Percentiles rank a stretch among this genome's conserved stretches.
Conservation (phyloP, 2,113 vertebrate species). For the Neolamprologus variostigma region DNA sequence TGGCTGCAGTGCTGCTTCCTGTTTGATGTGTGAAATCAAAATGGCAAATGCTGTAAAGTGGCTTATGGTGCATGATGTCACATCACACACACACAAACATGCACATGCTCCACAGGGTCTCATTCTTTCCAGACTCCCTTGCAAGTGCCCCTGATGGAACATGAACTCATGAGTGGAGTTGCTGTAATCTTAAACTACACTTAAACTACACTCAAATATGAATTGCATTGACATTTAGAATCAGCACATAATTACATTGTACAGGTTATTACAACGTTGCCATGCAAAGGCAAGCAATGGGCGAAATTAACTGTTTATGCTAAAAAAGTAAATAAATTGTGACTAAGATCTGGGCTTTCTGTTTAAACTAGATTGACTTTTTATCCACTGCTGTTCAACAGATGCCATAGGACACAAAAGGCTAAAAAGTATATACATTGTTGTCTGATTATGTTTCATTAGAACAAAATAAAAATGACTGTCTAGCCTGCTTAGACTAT, state of each 20-base stretch:
- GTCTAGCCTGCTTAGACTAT: conserved; percentile 20
- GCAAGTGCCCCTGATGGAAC: not conserved
- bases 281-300: not conserved
- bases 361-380: conserved; percentile 34
- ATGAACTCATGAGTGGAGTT: not conserved
- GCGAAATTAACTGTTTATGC: not conserved
- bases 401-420: conserved; percentile 36
- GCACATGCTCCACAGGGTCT: not conserved
- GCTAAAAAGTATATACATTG: conserved; percentile 32
- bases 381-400: conserved; percentile 16
- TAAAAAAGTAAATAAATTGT: not conserved
- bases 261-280: not conserved
- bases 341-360: not conserved
- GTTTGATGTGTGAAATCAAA: not conserved
- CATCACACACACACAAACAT: not conserved
- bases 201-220: not conserved
- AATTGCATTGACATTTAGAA: not conserved
- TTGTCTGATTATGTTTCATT: conserved; percentile 28
- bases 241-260: not conserved
- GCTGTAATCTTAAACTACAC: not conserved
- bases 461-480: conserved; percentile 6
- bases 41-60: not conserved
- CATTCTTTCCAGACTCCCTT: not conserved
- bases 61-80: not conserved
- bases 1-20: not conserved